Base-by-base conservation (phyloP, 2,797 vertebrate genomes). In the Gouania willdenowi region DNA sequence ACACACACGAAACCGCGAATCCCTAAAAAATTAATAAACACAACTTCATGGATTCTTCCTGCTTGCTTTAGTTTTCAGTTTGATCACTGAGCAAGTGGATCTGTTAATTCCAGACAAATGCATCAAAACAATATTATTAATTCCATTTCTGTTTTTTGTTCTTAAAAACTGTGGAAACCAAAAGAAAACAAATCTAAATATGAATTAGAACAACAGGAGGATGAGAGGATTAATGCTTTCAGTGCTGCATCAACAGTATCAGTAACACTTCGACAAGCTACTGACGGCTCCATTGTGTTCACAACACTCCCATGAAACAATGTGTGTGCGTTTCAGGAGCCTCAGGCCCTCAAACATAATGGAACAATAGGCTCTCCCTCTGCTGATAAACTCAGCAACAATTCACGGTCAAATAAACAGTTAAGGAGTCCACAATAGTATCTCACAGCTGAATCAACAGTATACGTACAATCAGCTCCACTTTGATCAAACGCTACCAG, bases 381-480 rank as follows among this genome's bases (percentile, higher is more conserved):
- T 58, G 50, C 41, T 75, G 82, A 86, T 86, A 86, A 84, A 69
- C 66, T 63, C 59, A 52, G 67, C 66, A 64, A 86, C 85, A 85
- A 85, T 85, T 62, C 72, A 79, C 9, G 59, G 75, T 71, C 80
- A 87, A 88, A 88, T 83, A 86, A 83, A 85, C 81, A 86, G 71
- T 74, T 77, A 77, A 72, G 71, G 72, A 69, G 75, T 60, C 52
- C 57, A 84, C 83, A 85, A 87, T 84, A 58, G 81, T 73, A 82
- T 82, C 78, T 69, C 67, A 64, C 79, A 67, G 74, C 82, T 85
- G 82, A 86, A 83, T 86, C 83, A 86, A 87, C 85, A 85, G 57
- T 62, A 75, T 67, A 62, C n/a, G n/a, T 69, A 66, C 58, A 68
- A 65, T 58, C 60, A 57, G 57, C 62, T 50, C 45, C 55, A 66